These are phyloP conservation scores for Sparus aurata DNA, from an alignment of 2,797 vertebrate genomes.

Conservation along the genomic window DNA sequence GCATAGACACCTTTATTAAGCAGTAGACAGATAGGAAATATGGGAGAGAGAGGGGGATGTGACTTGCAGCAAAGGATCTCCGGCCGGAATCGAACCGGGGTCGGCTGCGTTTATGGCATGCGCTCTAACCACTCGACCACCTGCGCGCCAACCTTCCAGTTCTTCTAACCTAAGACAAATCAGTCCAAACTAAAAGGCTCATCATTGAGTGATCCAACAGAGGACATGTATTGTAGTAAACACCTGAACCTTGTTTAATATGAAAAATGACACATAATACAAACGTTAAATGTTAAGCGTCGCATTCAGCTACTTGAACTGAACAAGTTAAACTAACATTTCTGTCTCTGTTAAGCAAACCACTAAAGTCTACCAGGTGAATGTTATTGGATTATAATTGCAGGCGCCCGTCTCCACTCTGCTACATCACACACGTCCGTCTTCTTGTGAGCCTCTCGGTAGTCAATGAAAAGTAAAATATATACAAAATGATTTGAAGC, in stretches of 20 bases:
- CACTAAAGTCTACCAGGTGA: background rate
- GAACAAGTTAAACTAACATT: background rate
- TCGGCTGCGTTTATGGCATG: too few relatives aligned
- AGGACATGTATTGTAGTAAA: background rate
- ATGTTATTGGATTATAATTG: background rate
- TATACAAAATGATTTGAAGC: background rate
- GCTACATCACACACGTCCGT: background rate
- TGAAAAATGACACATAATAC: slow-evolving; percentile 3
- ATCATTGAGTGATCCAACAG: background rate
- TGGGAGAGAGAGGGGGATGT: too few relatives aligned
- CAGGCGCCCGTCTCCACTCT: background rate
- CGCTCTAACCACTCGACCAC: too few relatives aligned
- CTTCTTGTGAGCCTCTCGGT: background rate
- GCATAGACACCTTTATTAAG: too few relatives aligned
- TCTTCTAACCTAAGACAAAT: background rate
- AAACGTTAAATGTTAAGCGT: background rate
- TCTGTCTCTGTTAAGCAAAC: background rate
- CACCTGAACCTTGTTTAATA: slow-evolving; percentile 5
- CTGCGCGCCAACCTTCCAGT: background rate
- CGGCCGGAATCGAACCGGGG: too few relatives aligned
- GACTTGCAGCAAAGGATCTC: too few relatives aligned
- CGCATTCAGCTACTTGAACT: background rate
- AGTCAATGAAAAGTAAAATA: background rate
- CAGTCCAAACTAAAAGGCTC: background rate
- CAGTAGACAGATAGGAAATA: too few relatives aligned